A percentile compares a stretch with the other conserved stretches of the same genome.
These are phyloP conservation scores for Puma concolor DNA, from an alignment of 2,113 vertebrate species.

Conservation along the genomic window DNA sequence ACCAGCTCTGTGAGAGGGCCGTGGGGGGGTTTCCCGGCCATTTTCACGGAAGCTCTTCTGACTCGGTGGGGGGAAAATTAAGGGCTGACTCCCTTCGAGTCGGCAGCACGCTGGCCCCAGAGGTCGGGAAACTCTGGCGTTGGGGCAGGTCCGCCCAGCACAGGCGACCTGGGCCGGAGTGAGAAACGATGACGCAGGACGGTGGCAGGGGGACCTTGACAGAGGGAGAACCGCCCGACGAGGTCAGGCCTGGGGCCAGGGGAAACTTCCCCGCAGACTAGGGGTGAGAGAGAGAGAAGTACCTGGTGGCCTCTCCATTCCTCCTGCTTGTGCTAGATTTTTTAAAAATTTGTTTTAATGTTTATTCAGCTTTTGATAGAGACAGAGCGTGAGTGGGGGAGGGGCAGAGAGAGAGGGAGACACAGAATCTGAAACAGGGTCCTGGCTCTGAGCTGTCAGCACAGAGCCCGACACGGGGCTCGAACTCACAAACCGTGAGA, in stretches of 20 bases:
- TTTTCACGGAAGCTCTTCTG: background rate
- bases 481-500: no score
- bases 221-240: accelerated
- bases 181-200: background rate
- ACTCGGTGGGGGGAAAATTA: background rate
- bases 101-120: accelerated
- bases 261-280: background rate
- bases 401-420: no score
- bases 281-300: background rate
- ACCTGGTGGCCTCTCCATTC: accelerated
- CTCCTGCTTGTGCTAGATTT: accelerated
- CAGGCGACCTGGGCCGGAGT: background rate
- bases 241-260: accelerated
- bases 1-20: background rate
- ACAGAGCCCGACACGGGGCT: no score
- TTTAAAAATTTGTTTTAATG: no score
- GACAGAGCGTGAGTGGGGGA: no score
- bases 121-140: accelerated
- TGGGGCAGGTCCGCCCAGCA: background rate
- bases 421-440: no score
- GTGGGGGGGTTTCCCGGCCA: accelerated
- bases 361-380: no score
- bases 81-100: background rate
- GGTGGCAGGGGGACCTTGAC: accelerated
- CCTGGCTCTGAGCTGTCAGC: no score